Percentiles rank a stretch among this genome's conserved stretches.
Conservation (phyloP, 2,113 vertebrate genomes). For the Oxyruncus cristatus region DNA sequence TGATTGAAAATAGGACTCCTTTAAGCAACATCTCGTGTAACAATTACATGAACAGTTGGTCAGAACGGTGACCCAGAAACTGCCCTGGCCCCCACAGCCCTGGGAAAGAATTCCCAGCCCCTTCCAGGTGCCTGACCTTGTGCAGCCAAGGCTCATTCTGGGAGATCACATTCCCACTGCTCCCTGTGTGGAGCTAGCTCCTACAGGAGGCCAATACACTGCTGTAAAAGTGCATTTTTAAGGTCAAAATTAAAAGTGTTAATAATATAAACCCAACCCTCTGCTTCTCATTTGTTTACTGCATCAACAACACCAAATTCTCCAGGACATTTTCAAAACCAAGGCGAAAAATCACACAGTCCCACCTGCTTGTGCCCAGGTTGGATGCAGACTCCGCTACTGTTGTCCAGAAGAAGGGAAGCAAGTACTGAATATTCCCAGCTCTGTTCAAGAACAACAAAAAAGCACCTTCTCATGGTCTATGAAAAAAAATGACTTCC, state of each 20-base stretch:
- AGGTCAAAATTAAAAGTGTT: neutral
- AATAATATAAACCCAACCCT: neutral
- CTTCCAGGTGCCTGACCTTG: neutral
- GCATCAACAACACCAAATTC: neutral
- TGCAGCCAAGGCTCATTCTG: neutral
- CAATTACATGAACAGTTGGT: constrained; percentile 55
- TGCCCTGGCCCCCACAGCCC: neutral
- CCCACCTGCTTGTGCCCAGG: neutral
- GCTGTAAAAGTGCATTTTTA: neutral
- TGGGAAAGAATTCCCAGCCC: neutral
- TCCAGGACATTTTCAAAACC: neutral
- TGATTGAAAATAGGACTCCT: constrained; percentile 52
- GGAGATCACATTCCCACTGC: neutral
- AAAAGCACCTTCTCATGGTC: neutral
- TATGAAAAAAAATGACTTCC: neutral
- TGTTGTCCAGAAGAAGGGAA: neutral
- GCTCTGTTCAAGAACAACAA: neutral
- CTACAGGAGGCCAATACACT: neutral
- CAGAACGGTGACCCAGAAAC: constrained; percentile 49
- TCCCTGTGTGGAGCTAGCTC: neutral
- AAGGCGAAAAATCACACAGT: neutral
- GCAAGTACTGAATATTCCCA: neutral
- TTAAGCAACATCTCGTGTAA: constrained; percentile 18
- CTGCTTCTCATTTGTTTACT: neutral
- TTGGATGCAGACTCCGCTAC: neutral